Conservation (phyloP, 2,888 invertebrate genomes). For the Prenolepis imparis region DNA sequence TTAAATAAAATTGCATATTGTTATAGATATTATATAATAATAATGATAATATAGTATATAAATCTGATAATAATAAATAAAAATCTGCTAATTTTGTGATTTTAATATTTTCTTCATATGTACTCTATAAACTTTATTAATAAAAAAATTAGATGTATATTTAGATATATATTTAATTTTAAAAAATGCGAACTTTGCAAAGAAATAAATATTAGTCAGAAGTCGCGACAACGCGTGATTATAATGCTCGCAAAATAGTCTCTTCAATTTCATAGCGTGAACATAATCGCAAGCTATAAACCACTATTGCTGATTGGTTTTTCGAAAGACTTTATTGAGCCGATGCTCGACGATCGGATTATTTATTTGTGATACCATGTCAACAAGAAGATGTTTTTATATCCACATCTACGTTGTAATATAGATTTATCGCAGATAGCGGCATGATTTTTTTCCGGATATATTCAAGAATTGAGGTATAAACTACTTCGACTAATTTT, state of each 20-base stretch:
- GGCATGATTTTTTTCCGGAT: background rate
- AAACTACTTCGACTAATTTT: constrained; percentile 6
- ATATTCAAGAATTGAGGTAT: background rate
- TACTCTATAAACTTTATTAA: background rate
- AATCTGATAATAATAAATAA: constrained; percentile 1
- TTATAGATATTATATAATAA: background rate
- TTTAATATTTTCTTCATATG: background rate
- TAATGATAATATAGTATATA: background rate
- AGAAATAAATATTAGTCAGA: constrained; percentile 53
- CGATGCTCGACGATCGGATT: constrained; percentile 34
- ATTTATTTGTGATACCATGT: constrained; percentile 42
- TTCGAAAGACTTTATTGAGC: constrained; percentile 56
- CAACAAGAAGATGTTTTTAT: constrained; percentile 29
- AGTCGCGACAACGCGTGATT: constrained; percentile 74
- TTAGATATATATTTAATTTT: too few relatives aligned
- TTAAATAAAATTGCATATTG: constrained; percentile 2
- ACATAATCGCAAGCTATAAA: constrained; percentile 72
- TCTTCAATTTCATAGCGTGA: constrained; percentile 76
- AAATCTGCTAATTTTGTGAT: background rate
- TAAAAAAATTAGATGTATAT: background rate
- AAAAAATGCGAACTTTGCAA: background rate
- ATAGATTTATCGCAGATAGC: constrained; percentile 11
- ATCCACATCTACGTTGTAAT: constrained; percentile 11
- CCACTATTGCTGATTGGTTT: constrained; percentile 62
- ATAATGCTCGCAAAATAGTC: constrained; percentile 74